Evolutionary conservation across 1,140 invertebrate genomes (phyloP).

Genomic region (Spodoptera frugiperda): DNA sequence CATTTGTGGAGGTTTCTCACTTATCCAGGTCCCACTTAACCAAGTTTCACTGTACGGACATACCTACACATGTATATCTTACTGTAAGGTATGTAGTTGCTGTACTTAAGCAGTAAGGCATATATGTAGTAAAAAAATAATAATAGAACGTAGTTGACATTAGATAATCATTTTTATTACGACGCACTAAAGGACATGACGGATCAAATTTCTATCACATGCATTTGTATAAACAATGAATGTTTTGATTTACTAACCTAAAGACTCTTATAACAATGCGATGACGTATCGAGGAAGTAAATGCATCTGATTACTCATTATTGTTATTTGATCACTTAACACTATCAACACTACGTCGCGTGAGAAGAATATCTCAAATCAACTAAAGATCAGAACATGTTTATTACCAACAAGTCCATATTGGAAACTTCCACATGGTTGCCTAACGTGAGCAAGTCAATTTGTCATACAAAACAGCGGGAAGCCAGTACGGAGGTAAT

Average conservation of each 20-base stretch:
- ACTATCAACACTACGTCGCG: too few relatives aligned
- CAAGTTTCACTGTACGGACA: too few relatives aligned
- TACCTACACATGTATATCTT: too few relatives aligned
- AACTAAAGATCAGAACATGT: not conserved
- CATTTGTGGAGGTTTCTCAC: too few relatives aligned
- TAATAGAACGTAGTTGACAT: too few relatives aligned
- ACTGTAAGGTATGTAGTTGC: too few relatives aligned
- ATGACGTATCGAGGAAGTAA: not conserved
- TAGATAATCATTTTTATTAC: not conserved
- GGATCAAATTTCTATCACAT: constrained; percentile 7
- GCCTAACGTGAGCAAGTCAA: constrained; percentile 2
- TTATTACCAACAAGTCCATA: not conserved
- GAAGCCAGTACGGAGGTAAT: constrained; percentile 1
- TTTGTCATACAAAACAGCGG: constrained; percentile 35
- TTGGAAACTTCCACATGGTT: not conserved
- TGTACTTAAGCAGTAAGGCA: too few relatives aligned
- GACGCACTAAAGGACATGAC: not conserved
- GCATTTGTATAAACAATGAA: not conserved
- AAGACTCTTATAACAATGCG: not conserved
- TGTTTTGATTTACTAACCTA: constrained; percentile 17
- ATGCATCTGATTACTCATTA: not conserved
- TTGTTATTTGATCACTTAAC: not conserved
- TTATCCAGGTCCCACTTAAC: too few relatives aligned
- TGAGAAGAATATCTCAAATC: too few relatives aligned
- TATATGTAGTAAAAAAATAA: too few relatives aligned